phyloP scores from a whole-genome alignment of 2,113 vertebrate species.

The Panthera tigris region DNA sequence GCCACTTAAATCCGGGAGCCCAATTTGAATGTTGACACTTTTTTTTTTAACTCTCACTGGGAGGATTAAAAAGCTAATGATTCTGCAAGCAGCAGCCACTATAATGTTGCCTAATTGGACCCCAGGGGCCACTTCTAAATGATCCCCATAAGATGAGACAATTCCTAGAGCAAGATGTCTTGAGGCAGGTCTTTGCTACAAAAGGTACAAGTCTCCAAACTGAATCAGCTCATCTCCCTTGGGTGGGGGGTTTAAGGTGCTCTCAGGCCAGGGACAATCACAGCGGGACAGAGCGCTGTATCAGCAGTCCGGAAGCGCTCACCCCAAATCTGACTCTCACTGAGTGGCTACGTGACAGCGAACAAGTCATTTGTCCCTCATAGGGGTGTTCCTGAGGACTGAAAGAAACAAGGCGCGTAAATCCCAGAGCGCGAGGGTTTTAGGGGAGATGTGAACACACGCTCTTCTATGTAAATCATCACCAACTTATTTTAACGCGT shows the following conservation, averaged over 20 bases:
- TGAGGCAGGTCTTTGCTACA: neutral
- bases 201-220: neutral
- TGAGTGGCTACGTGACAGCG: neutral
- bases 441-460: fast-evolving
- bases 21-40: neutral
- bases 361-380: neutral
- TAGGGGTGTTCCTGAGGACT: neutral
- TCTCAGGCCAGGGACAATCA: neutral
- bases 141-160: neutral
- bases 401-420: neutral
- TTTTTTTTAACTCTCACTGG: neutral
- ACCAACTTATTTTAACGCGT: neutral
- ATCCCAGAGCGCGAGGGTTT: neutral
- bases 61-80: constrained; percentile 38
- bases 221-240: neutral
- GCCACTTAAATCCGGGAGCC: neutral
- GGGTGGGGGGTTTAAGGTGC: neutral
- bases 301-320: neutral
- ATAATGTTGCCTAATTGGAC: neutral
- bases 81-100: neutral
- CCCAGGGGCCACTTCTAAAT: neutral
- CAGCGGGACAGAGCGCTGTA: neutral
- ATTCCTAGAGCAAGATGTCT: neutral
- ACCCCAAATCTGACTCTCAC: neutral
- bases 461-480: neutral